Evolutionary conservation across 2,113 vertebrate genomes (phyloP).

Genomic region (Cichladusa arquata): DNA sequence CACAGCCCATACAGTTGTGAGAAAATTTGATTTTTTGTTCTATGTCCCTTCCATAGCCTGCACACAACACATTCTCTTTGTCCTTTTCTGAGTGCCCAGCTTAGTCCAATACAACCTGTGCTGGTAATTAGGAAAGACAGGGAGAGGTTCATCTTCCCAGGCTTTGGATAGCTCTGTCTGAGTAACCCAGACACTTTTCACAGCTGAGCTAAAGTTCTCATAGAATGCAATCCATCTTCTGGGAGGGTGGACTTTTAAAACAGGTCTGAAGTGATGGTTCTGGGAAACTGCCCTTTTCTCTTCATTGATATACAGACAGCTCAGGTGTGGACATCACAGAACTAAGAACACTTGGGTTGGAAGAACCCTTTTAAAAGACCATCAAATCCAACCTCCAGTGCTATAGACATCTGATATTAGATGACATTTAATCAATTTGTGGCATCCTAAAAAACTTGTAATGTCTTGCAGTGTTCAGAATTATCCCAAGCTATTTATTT

Average conservation of each 20-base stretch:
- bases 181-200: neutral
- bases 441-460: neutral
- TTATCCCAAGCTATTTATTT: neutral
- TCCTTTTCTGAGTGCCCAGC: neutral
- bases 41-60: neutral
- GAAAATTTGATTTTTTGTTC: neutral
- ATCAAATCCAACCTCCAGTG: neutral
- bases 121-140: neutral
- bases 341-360: neutral
- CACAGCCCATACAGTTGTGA: accelerated
- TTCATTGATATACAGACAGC: neutral
- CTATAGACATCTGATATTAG: neutral
- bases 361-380: neutral
- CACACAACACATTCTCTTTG: neutral
- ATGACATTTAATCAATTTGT: neutral
- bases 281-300: neutral
- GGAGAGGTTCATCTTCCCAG: neutral
- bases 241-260: neutral
- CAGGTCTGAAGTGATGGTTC: neutral
- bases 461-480: neutral
- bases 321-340: neutral
- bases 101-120: neutral
- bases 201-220: neutral
- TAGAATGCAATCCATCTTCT: neutral
- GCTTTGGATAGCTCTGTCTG: neutral